A percentile compares a stretch with the other conserved stretches of the same genome.
phyloP scores from a whole-genome alignment of 2,113 vertebrate genomes.

The Hippocampus mohnikei region DNA sequence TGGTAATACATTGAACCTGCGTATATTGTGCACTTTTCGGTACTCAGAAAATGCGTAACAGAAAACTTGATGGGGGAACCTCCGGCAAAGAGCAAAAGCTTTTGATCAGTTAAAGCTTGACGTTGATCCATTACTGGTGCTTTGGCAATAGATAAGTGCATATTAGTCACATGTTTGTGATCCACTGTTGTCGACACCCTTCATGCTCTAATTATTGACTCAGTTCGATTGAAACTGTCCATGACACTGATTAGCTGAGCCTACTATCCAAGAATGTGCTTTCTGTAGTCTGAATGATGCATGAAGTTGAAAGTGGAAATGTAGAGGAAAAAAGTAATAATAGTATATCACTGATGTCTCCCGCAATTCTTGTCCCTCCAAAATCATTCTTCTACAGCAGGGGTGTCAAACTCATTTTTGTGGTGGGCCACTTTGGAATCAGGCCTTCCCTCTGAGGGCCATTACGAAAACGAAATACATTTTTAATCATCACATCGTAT shows the following conservation, averaged over 20 bases:
- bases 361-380: no score
- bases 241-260: slow-evolving; percentile 51
- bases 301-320: neutral
- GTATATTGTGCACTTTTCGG: neutral
- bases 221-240: slow-evolving; percentile 49
- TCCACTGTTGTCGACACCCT: neutral
- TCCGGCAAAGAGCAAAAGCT: slow-evolving; percentile 60
- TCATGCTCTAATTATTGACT: slow-evolving; percentile 32
- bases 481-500: no score
- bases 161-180: neutral
- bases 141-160: slow-evolving; percentile 21
- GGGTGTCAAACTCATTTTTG: no score
- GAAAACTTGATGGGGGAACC: slow-evolving; percentile 43
- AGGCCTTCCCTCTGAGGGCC: no score
- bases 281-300: neutral
- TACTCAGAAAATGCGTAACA: neutral
- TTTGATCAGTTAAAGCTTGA: slow-evolving; percentile 59
- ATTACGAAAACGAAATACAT: no score
- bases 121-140: slow-evolving; percentile 33
- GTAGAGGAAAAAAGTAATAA: neutral
- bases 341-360: no score
- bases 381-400: no score
- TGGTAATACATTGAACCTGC: neutral
- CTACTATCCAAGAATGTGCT: slow-evolving; percentile 23
- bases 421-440: no score